Evolutionary conservation across 2,113 vertebrate genomes (phyloP), one percentile per base, ranked within the genome.

Genomic region (Puntigrus tetrazona): DNA sequence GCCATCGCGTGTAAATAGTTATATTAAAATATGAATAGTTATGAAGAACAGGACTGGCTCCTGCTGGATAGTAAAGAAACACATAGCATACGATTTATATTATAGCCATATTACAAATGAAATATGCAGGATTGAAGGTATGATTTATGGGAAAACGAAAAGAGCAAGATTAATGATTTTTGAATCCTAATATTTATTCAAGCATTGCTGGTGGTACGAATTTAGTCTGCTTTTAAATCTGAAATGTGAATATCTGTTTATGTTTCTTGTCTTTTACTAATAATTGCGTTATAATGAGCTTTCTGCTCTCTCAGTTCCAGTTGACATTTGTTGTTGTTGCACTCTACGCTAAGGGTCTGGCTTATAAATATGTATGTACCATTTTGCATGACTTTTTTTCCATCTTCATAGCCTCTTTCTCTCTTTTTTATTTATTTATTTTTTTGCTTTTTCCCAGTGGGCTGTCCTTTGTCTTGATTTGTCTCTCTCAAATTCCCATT

Each of bases 41-140:
- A 85, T 78, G 55, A 82, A 59, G 74, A 75, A 55, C 87, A 74
- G 87, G 85, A 85, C 85, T 86, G 85, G 87, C 31, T 88, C 85
- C 87, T 86, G 87, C 82, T 88, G 85, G 83, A 82, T 82, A 72
- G 75, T 29, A 82, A 63, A 75, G 55, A 80, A 69, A 22, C 45
- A 43, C 7, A 82, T 9, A 67, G 20, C 3, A 41, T 78, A 36
- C 31, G 36, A 59, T 57, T 38, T 78, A 38, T 63, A 79, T 27
- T 63, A 69, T 72, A 83, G 36, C 69, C 5, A 77, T 78, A 73
- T 70, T 85, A 57, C 16, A 52, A 47, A 20, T 69, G 50, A 34
- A 38, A 85, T 61, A 59, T 69, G 76, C 41, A 72, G 83, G 59
- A 61, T 43, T 85, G 63, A 82, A 83, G 43, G 45, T 78, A 52